Percentiles rank a stretch among this genome's conserved stretches.
Evolutionary conservation across 2,113 vertebrate genomes (phyloP).

Genomic region (Grammomys dolichurus): DNA sequence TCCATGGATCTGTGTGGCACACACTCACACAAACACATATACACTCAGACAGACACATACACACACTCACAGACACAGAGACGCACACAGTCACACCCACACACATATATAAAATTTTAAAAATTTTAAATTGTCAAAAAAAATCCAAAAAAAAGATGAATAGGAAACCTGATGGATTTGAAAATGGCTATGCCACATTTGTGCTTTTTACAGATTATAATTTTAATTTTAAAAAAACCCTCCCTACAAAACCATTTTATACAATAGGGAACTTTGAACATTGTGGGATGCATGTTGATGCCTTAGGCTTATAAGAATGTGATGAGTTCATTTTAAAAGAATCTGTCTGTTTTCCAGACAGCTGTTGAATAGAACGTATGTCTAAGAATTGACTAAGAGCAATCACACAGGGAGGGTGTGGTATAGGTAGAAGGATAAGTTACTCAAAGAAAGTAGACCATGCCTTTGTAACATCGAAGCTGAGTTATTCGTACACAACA

Average conservation of each 20-base stretch:
- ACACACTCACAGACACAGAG: neutral
- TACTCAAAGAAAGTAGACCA: neutral
- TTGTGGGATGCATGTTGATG: too few relatives aligned
- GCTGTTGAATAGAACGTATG: neutral
- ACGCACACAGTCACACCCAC: neutral
- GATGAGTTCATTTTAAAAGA: neutral
- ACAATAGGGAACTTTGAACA: neutral
- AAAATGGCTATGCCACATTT: neutral
- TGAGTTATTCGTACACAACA: neutral
- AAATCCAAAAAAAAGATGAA: neutral
- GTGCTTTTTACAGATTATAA: neutral
- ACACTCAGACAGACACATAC: neutral
- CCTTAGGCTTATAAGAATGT: neutral
- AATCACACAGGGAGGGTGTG: neutral
- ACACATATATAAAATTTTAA: neutral
- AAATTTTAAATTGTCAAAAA: neutral
- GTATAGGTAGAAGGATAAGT: too few relatives aligned
- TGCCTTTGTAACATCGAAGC: neutral
- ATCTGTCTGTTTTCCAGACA: neutral
- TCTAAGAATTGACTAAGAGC: neutral
- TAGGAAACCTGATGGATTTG: neutral
- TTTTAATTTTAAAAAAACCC: neutral
- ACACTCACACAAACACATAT: neutral
- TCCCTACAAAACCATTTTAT: neutral
- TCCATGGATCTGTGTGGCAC: neutral